A percentile compares a stretch with the other conserved stretches of the same genome.
phyloP scores from a whole-genome alignment of 2,888 invertebrate genomes.

The Micoletzkya japonica region DNA sequence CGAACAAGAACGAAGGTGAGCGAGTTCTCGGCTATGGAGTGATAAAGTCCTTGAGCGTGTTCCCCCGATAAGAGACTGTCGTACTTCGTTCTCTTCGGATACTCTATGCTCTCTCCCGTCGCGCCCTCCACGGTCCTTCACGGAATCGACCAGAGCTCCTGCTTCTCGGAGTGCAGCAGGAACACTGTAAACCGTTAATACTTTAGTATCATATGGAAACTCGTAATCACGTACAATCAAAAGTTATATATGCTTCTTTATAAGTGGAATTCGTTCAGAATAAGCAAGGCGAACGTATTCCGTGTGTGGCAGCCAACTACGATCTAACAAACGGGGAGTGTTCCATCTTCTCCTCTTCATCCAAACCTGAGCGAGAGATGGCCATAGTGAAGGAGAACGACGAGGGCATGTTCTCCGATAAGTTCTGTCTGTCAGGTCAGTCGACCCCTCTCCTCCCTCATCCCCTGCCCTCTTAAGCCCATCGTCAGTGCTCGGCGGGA shows the following conservation, averaged over 20 bases:
- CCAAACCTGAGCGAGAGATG: conserved; percentile 8
- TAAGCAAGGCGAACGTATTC: conserved; percentile 34
- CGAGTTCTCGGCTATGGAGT: background rate
- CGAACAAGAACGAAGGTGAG: conserved; percentile 5
- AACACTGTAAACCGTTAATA: conserved; percentile 37
- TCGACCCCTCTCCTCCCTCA: background rate
- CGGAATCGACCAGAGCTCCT: conserved; percentile 45
- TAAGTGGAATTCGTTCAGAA: conserved; percentile 33
- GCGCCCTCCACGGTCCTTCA: conserved; percentile 26
- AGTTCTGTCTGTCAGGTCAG: conserved; percentile 46
- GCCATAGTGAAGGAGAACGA: conserved; percentile 28
- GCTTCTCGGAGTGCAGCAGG: conserved; percentile 48
- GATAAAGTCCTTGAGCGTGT: conserved; percentile 27
- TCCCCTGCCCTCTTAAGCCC: conserved; percentile 33
- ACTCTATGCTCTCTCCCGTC: conserved; percentile 29
- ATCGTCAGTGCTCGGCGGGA: conserved; percentile 41
- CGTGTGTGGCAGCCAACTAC: conserved; percentile 43
- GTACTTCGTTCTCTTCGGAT: conserved; percentile 45
- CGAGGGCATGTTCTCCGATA: conserved; percentile 44
- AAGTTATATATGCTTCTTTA: background rate
- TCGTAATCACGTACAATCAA: background rate
- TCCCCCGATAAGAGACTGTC: conserved; percentile 35
- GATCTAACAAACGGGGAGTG: conserved; percentile 42
- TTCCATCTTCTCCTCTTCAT: background rate
- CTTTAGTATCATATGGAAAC: background rate